Evolutionary conservation across 2,797 vertebrate species (phyloP), one percentile per base, ranked within the genome.

Genomic region (Prunella strophiata): DNA sequence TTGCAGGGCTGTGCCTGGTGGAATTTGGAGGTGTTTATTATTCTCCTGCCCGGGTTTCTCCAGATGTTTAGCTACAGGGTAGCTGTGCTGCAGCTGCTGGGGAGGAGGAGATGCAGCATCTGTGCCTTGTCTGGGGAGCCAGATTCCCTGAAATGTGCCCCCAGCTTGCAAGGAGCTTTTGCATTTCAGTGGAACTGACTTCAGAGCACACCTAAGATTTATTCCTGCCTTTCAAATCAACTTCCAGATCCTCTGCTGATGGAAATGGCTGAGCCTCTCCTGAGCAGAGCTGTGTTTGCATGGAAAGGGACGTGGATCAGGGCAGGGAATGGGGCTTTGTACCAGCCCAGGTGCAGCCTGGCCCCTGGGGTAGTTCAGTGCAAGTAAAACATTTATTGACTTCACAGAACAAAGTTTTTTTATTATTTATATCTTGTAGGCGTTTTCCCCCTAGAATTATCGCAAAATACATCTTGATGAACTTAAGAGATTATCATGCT

Each of bases 41-140:
- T 97, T 97, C 95, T 96, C 45, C 68, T 94, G 86, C 91, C 93
- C 75, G 11, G 92, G 27, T 93, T 57, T 85, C 96, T 98, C 97
- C 98, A 98, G 98, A 98, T 98, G 98, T 98, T 98, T 98, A 95
- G 98, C 97, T 98, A 97, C 97, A 97, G 97, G 98, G 97, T 84
- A 98, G 90, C 93, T 76, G 81, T 96, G 95, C 96, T 77, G 96
- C 98, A 98, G 98, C 98, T 98, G 98, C 96, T 79, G 96, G 84
- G 87, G 97, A 98, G 96, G 55, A 92, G 95, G 96, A 96, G 76
- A 94, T 25, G 96, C 95, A 97, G 97, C 97, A 97, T 96, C 98
- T 98, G 98, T 59, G 93, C 96, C 94, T 94, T 97, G 97, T 97
- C 97, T 97, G 95, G 97, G 97, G 96, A 98, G 95, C 93, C 30